Percentiles rank a stretch among this genome's conserved stretches.
Evolutionary conservation across 2,888 invertebrate genomes (phyloP).

Genomic region (Drosophila histrio): DNA sequence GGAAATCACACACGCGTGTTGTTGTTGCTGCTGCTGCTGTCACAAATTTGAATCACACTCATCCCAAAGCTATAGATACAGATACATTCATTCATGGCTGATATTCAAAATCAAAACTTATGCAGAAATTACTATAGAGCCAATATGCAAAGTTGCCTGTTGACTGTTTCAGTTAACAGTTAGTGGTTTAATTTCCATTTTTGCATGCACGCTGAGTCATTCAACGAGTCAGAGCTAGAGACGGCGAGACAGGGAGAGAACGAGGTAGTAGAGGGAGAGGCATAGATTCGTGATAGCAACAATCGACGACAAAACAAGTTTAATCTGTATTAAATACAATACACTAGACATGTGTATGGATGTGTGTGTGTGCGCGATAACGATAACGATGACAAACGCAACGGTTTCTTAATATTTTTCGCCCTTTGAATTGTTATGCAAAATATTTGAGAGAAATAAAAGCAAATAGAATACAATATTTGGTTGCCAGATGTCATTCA

Average conservation of each 20-base stretch:
- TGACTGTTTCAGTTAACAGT: slow-evolving; percentile 38
- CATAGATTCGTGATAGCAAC: slow-evolving; percentile 20
- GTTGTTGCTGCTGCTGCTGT: neutral
- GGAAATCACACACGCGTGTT: slow-evolving; percentile 19
- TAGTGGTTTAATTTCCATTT: slow-evolving; percentile 35
- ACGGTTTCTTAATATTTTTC: slow-evolving; percentile 15
- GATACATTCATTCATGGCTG: slow-evolving; percentile 19
- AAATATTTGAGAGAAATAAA: neutral
- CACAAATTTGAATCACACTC: slow-evolving; percentile 35
- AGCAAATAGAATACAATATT: neutral
- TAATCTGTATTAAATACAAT: slow-evolving; percentile 47
- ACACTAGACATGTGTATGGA: slow-evolving; percentile 3
- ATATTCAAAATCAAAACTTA: neutral
- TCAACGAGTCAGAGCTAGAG: neutral
- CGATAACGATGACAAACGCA: slow-evolving; percentile 38
- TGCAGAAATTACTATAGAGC: slow-evolving; percentile 7
- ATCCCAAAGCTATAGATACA: slow-evolving; percentile 10
- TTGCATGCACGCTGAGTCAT: slow-evolving; percentile 50
- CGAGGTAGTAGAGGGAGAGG: neutral
- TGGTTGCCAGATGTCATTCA: slow-evolving; percentile 46
- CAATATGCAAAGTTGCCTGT: slow-evolving; percentile 25
- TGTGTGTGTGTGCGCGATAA: slow-evolving; percentile 30
- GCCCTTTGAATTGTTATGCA: slow-evolving; percentile 47
- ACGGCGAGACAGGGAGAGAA: neutral
- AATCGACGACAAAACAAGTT: slow-evolving; percentile 47